Evolutionary conservation across 2,888 invertebrate genomes (phyloP).

Genomic region (Scaptomyza tumidula): DNA sequence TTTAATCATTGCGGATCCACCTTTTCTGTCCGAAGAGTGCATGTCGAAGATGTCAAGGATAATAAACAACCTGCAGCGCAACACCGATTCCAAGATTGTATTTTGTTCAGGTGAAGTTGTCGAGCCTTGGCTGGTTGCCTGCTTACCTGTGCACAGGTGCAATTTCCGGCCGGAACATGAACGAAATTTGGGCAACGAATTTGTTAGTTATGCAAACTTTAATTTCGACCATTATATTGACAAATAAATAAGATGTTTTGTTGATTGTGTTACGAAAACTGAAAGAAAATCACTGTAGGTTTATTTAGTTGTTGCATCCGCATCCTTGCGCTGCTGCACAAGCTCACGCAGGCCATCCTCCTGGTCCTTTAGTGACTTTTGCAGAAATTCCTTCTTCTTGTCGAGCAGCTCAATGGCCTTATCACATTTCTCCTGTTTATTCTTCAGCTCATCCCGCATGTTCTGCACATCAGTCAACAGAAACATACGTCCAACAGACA

Average conservation of each 20-base stretch:
- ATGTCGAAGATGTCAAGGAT: slow-evolving; percentile 92
- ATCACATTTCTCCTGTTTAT: slow-evolving; percentile 86
- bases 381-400: slow-evolving; percentile 90
- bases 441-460: slow-evolving; percentile 87
- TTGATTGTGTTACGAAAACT: slow-evolving; percentile 13
- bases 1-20: slow-evolving; percentile 96
- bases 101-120: slow-evolving; percentile 95
- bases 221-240: slow-evolving; percentile 86
- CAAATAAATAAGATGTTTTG: slow-evolving; percentile 64
- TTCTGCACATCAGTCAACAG: slow-evolving; percentile 87
- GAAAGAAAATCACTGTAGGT: slow-evolving; percentile 9
- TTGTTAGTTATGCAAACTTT: slow-evolving; percentile 95
- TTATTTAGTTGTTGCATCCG: slow-evolving; percentile 70
- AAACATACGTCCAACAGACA: slow-evolving; percentile 92
- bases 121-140: slow-evolving; percentile 87
- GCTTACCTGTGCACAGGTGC: slow-evolving; percentile 88
- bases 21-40: slow-evolving; percentile 97
- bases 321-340: slow-evolving; percentile 88
- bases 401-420: slow-evolving; percentile 90
- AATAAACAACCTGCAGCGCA: slow-evolving; percentile 89
- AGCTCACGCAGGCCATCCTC: slow-evolving; percentile 93
- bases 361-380: slow-evolving; percentile 91
- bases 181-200: slow-evolving; percentile 96
- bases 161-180: slow-evolving; percentile 92
- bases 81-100: slow-evolving; percentile 67